Base-by-base conservation (phyloP, 23 tunicate genomes). In the Trididemnum clinides region DNA sequence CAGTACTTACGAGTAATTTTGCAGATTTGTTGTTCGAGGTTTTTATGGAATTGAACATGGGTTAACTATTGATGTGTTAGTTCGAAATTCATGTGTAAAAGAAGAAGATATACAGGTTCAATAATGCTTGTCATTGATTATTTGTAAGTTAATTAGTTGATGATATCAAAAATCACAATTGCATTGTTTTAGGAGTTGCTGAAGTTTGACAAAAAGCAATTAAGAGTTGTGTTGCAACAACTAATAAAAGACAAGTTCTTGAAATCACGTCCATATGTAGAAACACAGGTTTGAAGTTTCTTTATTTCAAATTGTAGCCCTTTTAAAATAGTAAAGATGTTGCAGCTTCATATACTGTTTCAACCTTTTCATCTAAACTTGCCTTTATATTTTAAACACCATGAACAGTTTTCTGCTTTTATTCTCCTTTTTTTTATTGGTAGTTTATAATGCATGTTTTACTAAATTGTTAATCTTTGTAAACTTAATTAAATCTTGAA, bases 31-130 rank as follows among this genome's bases (percentile, higher is more conserved):
- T 10, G 92, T 70, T 31, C 82, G 90, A 20, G 98, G 98, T 37
- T 93, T 93, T 51, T 93, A 88, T 80, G 98, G 92, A 44, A 73
- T 93, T 59, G 92, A 93, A 58, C 93, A 88, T 80, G 92, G 89
- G 49, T 64, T 93, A 0, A 82, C 80, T 7, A 64, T 93, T 26
- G 98, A 93, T 80, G 90, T 93, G 2, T 77, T 93, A 19, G 88
- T 93, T 28, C 50, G 90, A 72, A 93, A 93, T 77, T 66, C 92
- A 25, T 93, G 98, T 58, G 87, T 93, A 6, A 93, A 93, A 74
- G 98, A 93, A 81, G 98, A 93, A 50, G 98, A 93, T 64, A 88
- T 93, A 31, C 80, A 73, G 31, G 80, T 73, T 18, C 22, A 44
- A n/a, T n/a, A n/a, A n/a, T n/a, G n/a, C n/a, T n/a, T n/a, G n/a